A percentile compares a stretch with the other conserved stretches of the same genome.
Conservation (phyloP, 2,797 vertebrate species). For the Chromis chromis region DNA sequence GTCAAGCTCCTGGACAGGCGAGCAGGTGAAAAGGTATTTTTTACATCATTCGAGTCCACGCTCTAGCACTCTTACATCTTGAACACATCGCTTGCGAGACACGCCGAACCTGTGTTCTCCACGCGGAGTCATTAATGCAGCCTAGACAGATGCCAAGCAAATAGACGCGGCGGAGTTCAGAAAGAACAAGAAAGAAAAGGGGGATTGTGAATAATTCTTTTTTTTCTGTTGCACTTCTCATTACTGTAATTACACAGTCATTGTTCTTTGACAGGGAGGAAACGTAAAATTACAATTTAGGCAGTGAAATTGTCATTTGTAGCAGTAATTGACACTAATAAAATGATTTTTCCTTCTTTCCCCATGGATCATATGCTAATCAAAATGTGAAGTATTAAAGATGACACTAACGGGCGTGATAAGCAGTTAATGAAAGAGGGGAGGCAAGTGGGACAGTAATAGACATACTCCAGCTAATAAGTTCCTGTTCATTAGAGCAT, state of each 20-base stretch:
- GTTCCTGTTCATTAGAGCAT: slow-evolving; percentile 81
- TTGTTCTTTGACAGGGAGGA: slow-evolving; percentile 78
- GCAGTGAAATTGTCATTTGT: slow-evolving; percentile 81
- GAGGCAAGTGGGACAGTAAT: slow-evolving; percentile 75
- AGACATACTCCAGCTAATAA: slow-evolving; percentile 75
- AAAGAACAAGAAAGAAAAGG: slow-evolving; percentile 50
- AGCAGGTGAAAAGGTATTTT: slow-evolving; percentile 41
- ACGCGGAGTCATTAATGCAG: slow-evolving; percentile 19
- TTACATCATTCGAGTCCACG: slow-evolving; percentile 6
- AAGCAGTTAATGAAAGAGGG: slow-evolving; percentile 81
- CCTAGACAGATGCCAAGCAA: slow-evolving; percentile 37
- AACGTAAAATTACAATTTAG: slow-evolving; percentile 83
- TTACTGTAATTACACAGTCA: slow-evolving; percentile 81
- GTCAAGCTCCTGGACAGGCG: background rate
- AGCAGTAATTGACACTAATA: slow-evolving; percentile 84
- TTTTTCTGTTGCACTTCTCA: slow-evolving; percentile 68
- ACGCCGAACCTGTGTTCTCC: slow-evolving; percentile 23
- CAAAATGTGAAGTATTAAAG: slow-evolving; percentile 85
- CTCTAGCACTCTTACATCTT: background rate
- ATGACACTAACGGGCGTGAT: slow-evolving; percentile 81
- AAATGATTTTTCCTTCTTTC: slow-evolving; percentile 72
- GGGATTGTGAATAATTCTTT: slow-evolving; percentile 75
- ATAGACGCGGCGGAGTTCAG: slow-evolving; percentile 39
- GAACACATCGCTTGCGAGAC: slow-evolving; percentile 12
- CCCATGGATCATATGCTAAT: slow-evolving; percentile 81